phyloP scores from a whole-genome alignment of 2,888 invertebrate species.

The Sabatieria punctata region DNA sequence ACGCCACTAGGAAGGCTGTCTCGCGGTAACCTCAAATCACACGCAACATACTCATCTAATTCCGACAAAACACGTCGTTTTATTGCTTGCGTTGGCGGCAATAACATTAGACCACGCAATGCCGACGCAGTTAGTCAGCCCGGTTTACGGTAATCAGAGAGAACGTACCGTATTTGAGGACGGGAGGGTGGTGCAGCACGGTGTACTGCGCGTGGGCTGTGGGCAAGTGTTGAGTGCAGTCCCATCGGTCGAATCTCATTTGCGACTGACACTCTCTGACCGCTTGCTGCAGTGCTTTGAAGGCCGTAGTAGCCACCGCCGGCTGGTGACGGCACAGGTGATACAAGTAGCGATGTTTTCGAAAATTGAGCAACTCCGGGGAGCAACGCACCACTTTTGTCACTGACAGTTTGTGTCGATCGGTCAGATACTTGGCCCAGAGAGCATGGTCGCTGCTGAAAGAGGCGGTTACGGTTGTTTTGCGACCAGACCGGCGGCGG shows the following conservation, averaged over 20 bases:
- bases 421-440: too few species aligned
- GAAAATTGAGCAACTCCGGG: too few species aligned
- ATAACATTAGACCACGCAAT: not conserved
- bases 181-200: conserved; percentile 23
- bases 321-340: conserved; percentile 37
- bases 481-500: too few species aligned
- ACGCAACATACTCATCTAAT: conserved; percentile 22
- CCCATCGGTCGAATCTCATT: conserved; percentile 76
- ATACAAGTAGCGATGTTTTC: conserved; percentile 1
- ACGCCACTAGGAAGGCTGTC: conserved; percentile 70
- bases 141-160: too few species aligned
- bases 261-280: conserved; percentile 70
- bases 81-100: not conserved
- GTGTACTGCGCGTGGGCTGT: conserved; percentile 34
- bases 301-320: conserved; percentile 64
- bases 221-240: conserved; percentile 68
- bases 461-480: too few species aligned
- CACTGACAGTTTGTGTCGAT: too few species aligned
- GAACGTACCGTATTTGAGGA: conserved; percentile 25
- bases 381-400: too few species aligned
- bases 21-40: conserved; percentile 84
- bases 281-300: conserved; percentile 69
- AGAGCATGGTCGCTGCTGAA: too few species aligned
- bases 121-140: not conserved
- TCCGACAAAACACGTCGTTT: too few species aligned